A percentile compares a stretch with the other conserved stretches of the same genome.
phyloP scores from a whole-genome alignment of 2,888 invertebrate genomes.

The Nomada fabriciana region DNA sequence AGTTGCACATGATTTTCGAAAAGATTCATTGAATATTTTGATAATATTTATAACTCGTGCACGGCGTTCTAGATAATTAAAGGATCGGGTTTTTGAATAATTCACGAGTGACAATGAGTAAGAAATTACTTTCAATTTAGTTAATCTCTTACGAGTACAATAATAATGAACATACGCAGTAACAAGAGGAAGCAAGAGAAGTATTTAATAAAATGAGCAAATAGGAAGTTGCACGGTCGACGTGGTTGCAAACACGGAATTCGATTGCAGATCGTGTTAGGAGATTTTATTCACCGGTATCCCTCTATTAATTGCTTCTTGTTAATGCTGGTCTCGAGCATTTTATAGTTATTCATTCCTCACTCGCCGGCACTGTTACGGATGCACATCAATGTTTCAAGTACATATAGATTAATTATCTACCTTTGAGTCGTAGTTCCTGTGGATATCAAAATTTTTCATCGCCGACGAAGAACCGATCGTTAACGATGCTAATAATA shows the following conservation, averaged over 20 bases:
- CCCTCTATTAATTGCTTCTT: neutral
- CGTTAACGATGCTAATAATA: constrained; percentile 3
- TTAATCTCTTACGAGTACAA: neutral
- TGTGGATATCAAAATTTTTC: neutral
- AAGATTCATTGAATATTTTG: neutral
- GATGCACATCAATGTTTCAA: neutral
- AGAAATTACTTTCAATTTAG: neutral
- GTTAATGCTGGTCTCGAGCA: neutral
- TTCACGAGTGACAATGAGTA: neutral
- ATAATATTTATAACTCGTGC: neutral
- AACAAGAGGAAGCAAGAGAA: neutral
- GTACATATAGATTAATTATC: neutral
- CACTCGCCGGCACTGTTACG: no score
- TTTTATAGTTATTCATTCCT: neutral
- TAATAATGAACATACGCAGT: no score
- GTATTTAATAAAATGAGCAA: neutral
- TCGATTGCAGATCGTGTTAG: neutral
- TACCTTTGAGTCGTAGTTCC: neutral
- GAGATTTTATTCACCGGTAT: neutral
- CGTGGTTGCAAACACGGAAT: neutral
- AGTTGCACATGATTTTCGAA: neutral
- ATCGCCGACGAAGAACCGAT: neutral
- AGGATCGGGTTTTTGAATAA: constrained; percentile 9
- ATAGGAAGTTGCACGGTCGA: neutral
- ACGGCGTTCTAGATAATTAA: neutral